Conservation (phyloP, 2,888 invertebrate species). For the Caenorhabditis zanzibari region DNA sequence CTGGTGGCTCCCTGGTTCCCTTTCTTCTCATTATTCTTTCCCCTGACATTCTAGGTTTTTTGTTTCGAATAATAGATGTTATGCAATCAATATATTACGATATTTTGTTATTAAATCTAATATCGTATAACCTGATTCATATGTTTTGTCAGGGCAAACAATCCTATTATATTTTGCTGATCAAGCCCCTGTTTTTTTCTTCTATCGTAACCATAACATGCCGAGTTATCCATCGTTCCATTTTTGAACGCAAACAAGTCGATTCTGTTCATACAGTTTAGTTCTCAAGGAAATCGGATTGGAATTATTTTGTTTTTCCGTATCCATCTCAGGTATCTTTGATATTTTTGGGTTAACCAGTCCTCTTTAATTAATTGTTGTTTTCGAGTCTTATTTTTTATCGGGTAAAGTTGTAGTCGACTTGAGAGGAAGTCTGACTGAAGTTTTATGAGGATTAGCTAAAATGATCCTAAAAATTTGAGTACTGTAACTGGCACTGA, state of each 20-base stretch:
- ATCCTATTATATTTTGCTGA: slow-evolving; percentile 23
- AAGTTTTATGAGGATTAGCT: no score
- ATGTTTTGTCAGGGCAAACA: slow-evolving; percentile 19
- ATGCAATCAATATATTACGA: slow-evolving; percentile 2
- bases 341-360: not conserved
- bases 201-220: not conserved
- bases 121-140: slow-evolving; percentile 35
- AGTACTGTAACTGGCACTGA: no score
- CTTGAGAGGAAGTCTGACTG: no score
- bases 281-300: not conserved
- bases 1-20: not conserved
- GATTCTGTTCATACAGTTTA: slow-evolving; percentile 13
- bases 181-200: slow-evolving; percentile 29
- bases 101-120: not conserved
- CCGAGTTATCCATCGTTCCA: slow-evolving; percentile 14
- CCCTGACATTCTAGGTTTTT: slow-evolving; percentile 33
- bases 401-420: no score
- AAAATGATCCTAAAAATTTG: no score
- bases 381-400: no score
- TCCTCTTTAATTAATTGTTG: no score
- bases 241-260: slow-evolving; percentile 3
- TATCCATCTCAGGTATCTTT: not conserved
- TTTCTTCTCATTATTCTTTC: slow-evolving; percentile 11
- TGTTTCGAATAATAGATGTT: slow-evolving; percentile 9
- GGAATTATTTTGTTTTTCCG: slow-evolving; percentile 1